These are phyloP conservation scores for Lasioglossum leucozonium DNA, from an alignment of 2,888 invertebrate species.

Conservation along the genomic window DNA sequence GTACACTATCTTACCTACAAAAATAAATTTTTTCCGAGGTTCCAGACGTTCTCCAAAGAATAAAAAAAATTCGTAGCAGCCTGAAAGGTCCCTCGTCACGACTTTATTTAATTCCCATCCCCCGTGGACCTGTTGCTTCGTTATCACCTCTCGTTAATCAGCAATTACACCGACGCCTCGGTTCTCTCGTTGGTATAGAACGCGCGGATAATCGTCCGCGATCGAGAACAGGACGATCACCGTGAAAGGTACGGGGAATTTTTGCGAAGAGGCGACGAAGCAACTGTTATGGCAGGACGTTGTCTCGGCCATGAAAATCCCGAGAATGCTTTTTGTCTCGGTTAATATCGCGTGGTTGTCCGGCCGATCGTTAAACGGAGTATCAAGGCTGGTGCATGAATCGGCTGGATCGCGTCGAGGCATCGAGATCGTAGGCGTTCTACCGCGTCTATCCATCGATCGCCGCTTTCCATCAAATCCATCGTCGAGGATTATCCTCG, in stretches of 20 bases:
- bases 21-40: neutral
- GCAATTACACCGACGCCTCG: slow-evolving; percentile 32
- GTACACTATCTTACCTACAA: neutral
- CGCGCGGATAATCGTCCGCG: slow-evolving; percentile 41
- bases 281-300: neutral
- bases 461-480: slow-evolving; percentile 39
- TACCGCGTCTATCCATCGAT: slow-evolving; percentile 29
- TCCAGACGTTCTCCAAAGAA: neutral
- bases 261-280: slow-evolving; percentile 1
- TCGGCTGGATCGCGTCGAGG: slow-evolving; percentile 34
- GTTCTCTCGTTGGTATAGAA: neutral
- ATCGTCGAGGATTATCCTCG: slow-evolving; percentile 23
- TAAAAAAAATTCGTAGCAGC: neutral
- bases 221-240: slow-evolving; percentile 43
- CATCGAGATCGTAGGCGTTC: slow-evolving; percentile 25
- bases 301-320: slow-evolving; percentile 30
- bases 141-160: slow-evolving; percentile 54
- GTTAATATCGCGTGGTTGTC: slow-evolving; percentile 48
- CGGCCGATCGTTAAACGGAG: slow-evolving; percentile 49
- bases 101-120: slow-evolving; percentile 1
- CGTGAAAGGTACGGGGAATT: slow-evolving; percentile 48
- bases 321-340: slow-evolving; percentile 49
- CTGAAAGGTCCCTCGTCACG: neutral
- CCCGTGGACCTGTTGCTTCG: slow-evolving; percentile 24
- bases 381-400: slow-evolving; percentile 33